A percentile compares a stretch with the other conserved stretches of the same genome.
These are phyloP conservation scores for Tokudaia tokunoshimensis DNA, from an alignment of 2,797 vertebrate genomes.

Conservation along the genomic window DNA sequence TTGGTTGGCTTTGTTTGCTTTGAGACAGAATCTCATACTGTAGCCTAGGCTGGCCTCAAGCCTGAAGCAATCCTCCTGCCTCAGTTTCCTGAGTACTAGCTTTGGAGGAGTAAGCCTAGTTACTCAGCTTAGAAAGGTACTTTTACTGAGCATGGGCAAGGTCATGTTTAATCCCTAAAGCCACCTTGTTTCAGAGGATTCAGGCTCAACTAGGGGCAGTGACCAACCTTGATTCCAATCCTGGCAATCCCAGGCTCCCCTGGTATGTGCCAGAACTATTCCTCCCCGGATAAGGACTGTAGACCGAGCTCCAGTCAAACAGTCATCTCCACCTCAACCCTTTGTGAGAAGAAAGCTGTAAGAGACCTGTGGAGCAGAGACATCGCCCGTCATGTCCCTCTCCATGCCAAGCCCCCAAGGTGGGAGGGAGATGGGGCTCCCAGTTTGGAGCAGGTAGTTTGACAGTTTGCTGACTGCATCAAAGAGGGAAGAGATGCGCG, in stretches of 20 bases:
- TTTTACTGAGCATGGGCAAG: not conserved
- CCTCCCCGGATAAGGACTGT: not conserved
- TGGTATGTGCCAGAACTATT: not conserved
- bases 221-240: accelerated
- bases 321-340: not conserved
- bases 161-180: not conserved
- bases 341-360: not conserved
- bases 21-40: not conserved
- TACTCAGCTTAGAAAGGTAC: not conserved
- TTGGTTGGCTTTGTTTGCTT: not conserved
- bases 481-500: not conserved
- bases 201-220: not conserved
- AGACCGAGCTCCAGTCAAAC: not conserved
- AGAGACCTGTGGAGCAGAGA: not conserved
- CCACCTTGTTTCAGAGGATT: not conserved
- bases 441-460: not conserved
- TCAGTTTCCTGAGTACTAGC: not conserved
- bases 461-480: not conserved
- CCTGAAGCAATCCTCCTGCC: not conserved
- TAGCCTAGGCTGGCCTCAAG: not conserved
- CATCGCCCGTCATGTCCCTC: not conserved
- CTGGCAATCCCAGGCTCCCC: not conserved
- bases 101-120: not conserved
- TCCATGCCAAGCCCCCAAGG: not conserved
- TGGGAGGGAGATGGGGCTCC: not conserved